Evolutionary conservation across 1,140 invertebrate genomes (phyloP), one percentile per base, ranked within the genome.

Genomic region (Dreissena rostriformis): DNA sequence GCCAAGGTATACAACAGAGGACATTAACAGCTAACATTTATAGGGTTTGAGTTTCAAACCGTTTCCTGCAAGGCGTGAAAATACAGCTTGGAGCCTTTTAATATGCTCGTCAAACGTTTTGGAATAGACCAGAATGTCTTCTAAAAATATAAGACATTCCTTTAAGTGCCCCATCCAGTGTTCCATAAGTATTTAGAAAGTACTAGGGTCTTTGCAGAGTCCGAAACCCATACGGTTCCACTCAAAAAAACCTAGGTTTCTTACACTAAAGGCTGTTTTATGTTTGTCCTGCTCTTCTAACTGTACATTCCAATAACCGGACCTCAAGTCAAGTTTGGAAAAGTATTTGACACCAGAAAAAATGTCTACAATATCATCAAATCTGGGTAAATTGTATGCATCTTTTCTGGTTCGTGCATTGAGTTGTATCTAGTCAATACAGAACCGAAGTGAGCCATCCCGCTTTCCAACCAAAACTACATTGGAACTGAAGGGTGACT

Each of bases 221-320:
- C 61, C 76, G 67, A 78, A 78, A 51, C 76, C 63, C 26, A 67
- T 66, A 22, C 76, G 24, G 49, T 78, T 78, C 28, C 24, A 67
- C 63, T 78, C 76, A 78, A 49, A 67, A 39, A 78, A 68, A 12
- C 76, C 79, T 1, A 75, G 39, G 70, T 49, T 80, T 15, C 49
- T 29, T 49, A 68, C 82, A 19, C 66, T 61, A 78, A 88, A 88
- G 15, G 87, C 86, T 2, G 94, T 94, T 72, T 93, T 91, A 61
- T 92, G 71, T 55, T 52, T 67, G 28, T n/a, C 51, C 39, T 78
- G 61, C 63, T 73, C 8, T 51, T 24, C 70, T n/a, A n/a, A n/a
- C n/a, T 17, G 51, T 6, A 73, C 7, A 73, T 73, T 73, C 70
- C 70, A 73, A 28, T 68, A 68, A 15, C 66, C 66, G 4, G 66